These are phyloP conservation scores for Addax nasomaculatus DNA, from an alignment of 2,113 vertebrate species.

Conservation along the genomic window DNA sequence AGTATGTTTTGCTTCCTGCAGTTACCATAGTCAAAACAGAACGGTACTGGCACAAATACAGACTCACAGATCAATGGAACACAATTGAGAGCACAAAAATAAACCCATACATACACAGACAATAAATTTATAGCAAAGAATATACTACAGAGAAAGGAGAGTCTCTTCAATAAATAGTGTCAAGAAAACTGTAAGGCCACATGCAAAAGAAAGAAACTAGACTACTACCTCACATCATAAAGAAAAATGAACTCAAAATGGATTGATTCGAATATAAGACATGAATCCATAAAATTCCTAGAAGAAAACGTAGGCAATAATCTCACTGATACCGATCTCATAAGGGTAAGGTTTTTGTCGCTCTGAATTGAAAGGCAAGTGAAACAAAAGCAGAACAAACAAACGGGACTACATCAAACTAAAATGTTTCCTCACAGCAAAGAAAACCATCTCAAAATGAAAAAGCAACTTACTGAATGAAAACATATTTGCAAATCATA, in stretches of 20 bases:
- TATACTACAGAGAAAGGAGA: not conserved
- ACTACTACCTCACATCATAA: not conserved
- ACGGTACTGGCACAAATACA: not conserved
- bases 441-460: not conserved
- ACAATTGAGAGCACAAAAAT: not conserved
- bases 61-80: not conserved
- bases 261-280: not conserved
- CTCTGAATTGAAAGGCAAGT: not conserved
- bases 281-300: not conserved
- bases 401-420: not conserved
- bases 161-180: not conserved
- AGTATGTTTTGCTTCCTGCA: not conserved
- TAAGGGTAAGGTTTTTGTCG: not conserved
- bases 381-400: not conserved
- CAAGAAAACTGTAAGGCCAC: not conserved
- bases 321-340: not conserved
- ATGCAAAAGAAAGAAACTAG: not conserved
- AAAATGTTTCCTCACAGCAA: not conserved
- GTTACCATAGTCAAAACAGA: not conserved
- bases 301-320: not conserved
- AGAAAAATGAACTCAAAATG: not conserved
- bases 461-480: not conserved
- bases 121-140: not conserved
- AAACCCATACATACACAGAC: not conserved
- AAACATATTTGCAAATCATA: not conserved